Evolutionary conservation across 1,140 invertebrate genomes (phyloP).

Genomic region (Cyclargus thomasi): DNA sequence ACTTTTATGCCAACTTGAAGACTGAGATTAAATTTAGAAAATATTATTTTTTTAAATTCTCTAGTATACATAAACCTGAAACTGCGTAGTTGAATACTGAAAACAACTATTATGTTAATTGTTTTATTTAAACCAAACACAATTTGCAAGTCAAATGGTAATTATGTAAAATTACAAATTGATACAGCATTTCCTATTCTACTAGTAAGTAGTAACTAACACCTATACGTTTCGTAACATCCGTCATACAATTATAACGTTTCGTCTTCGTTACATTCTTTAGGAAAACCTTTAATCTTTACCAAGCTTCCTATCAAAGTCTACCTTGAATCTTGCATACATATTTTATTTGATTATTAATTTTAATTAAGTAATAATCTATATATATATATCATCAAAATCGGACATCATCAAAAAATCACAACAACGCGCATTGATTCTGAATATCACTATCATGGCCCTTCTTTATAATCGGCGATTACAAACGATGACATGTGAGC

Average conservation of each 20-base stretch:
- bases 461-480: no score
- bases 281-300: no score
- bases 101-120: neutral
- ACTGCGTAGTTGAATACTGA: neutral
- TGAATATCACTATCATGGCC: conserved; percentile 9
- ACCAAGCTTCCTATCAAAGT: no score
- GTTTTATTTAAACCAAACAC: neutral
- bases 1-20: no score
- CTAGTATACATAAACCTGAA: neutral
- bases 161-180: neutral
- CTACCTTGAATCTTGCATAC: no score
- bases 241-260: neutral
- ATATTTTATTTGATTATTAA: no score
- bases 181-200: neutral
- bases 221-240: neutral
- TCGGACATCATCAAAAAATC: neutral
- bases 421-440: neutral
- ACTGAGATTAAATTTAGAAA: no score
- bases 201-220: neutral
- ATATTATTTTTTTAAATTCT: no score
- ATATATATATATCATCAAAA: no score
- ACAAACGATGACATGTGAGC: no score
- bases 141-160: neutral
- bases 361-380: no score
- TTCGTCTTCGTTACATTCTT: no score